Base-by-base conservation (phyloP, 2,113 vertebrate species). In the Pedetes capensis region DNA sequence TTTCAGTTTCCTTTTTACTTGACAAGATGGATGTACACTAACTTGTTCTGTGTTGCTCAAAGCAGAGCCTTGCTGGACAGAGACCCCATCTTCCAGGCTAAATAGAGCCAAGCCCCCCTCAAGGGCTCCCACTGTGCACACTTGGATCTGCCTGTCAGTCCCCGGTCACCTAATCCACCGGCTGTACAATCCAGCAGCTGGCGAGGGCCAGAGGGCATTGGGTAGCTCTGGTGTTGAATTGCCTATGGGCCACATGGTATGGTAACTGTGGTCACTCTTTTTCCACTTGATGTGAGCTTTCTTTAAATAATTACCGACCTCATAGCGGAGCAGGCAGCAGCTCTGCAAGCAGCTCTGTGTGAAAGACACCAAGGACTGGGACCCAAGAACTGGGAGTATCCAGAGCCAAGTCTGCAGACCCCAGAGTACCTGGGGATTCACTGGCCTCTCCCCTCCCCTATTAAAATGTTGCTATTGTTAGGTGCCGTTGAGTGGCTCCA, bases 221-320 rank as follows among this genome's bases (percentile, higher is more conserved):
- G 87, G 49, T 71, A 78, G 93, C 92, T 69, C 78, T 68, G 94
- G 96, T 95, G 78, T 96, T 91, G 42, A 88, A 91, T 97, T 95
- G 95, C 97, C 75, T 93, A 10, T 27, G 95, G 91, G 93, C 94
- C 69, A 64, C 88, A 95, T 47, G 63, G 88, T 63, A 75, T 0
- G 6, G 42, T 71, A 75, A 80, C 75, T 53, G 68, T 14, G 72
- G 86, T 79, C 17, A 13, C 85, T 95, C 88, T 97, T 96, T 97
- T 97, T 97, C 96, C 96, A 96, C 92, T 96, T 93, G 95, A 81
- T 86, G 93, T 55, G 95, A 93, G 89, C 94, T 96, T 96, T 94
- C 96, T 95, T 97, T 97, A 97, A 97, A 97, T 97, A 97, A 97
- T 78, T 95, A 84, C 75, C 90, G 63, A 95, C 37, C 75, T 95